phyloP scores from a whole-genome alignment of 2,888 invertebrate genomes.

The Sinodicranocentrus sp. region DNA sequence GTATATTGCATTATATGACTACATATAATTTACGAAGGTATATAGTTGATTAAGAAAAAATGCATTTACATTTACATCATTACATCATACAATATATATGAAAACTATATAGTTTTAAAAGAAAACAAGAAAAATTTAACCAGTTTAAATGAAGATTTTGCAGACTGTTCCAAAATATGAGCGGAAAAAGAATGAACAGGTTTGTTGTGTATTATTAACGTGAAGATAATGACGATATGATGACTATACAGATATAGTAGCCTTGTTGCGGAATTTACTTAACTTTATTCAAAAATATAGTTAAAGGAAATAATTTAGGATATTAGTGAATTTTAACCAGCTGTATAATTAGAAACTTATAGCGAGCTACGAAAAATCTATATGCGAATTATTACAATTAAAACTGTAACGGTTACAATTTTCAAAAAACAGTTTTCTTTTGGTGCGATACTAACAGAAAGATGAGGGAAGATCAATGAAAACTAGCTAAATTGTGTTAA shows the following conservation, averaged over 20 bases:
- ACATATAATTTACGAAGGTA: no score
- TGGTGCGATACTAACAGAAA: not conserved
- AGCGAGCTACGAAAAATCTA: not conserved
- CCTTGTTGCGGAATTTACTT: conserved; percentile 47
- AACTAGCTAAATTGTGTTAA: not conserved
- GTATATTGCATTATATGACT: no score
- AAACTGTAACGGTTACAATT: not conserved
- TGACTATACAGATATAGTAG: conserved; percentile 34
- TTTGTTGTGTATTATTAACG: conserved; percentile 51
- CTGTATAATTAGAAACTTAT: no score
- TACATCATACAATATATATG: not conserved
- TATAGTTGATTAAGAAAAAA: not conserved
- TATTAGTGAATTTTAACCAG: not conserved
- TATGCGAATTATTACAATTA: conserved; percentile 25
- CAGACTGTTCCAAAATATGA: conserved; percentile 54
- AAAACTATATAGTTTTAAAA: not conserved
- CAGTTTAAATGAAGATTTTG: conserved; percentile 13
- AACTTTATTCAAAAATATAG: conserved; percentile 19
- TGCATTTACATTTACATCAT: not conserved
- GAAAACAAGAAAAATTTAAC: no score
- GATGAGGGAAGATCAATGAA: not conserved
- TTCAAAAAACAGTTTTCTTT: not conserved
- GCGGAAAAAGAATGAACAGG: conserved; percentile 4
- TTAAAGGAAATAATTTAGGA: not conserved
- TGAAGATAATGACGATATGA: conserved; percentile 49